Evolutionary conservation across 30 jellyfish, hydroid and myxozoan species (phyloP), one percentile per base, ranked within the genome.

Genomic region (Chrysaora quinquecirrha): DNA sequence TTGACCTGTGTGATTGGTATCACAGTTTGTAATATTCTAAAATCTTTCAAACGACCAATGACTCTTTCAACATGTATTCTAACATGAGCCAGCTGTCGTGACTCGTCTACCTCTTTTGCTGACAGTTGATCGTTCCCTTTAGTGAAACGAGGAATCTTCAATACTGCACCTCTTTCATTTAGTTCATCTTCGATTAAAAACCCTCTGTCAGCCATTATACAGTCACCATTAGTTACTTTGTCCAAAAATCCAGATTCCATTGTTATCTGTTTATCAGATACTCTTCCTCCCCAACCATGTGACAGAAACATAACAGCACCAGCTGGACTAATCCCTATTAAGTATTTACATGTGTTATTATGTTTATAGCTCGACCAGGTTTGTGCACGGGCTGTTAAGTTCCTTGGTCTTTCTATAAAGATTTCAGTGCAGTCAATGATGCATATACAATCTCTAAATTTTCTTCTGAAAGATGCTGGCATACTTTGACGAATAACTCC

Each of bases 261-360:
- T 48, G 83, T 81, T 27, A 87, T 87, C 66, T 79, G 79, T 54
- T 83, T 89, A 71, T 89, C 96, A 1, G 93, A 82, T 1, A 52
- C 89, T 33, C 85, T 20, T 7, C 96, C 96, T 64, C 96, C 93
- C 96, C 96, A 89, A 14, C 96, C 97, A 16, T 60, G 33, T 0
- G 97, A 89, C 30, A 89, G 43, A 76, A 83, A 89, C 47, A 27
- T 75, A 0, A 89, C 92, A 49, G 91, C 93, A 7, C 97, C 96
- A 28, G 92, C 85, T 30, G 95, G 97, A 48, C 65, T 54, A 30
- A 64, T 66, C 4, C 87, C 95, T 10, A 80, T 64, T 31, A 89
- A 75, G 75, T 82, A 80, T 66, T 89, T 89, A 50, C 75, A 69
- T 27, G 97, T 70, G 70, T 89, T 89, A 30, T 29, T 64, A 16